Conservation (phyloP, 1,140 invertebrate species). For the Drosophila gunungcola region DNA sequence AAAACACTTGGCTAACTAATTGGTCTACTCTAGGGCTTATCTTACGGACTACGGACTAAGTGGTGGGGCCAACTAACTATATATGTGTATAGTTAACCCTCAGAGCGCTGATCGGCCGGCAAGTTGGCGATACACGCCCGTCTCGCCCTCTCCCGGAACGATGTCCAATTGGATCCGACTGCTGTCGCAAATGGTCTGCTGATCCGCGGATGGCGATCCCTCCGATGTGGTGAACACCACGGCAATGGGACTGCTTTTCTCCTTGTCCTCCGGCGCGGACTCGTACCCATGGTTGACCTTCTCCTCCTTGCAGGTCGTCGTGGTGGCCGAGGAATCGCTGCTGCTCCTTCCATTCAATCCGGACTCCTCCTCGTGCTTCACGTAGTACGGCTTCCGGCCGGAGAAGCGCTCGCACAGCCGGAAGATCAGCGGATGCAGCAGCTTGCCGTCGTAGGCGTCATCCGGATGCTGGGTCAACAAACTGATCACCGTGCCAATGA, state of each 20-base stretch:
- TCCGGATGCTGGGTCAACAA: slow-evolving; percentile 87
- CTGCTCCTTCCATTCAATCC: slow-evolving; percentile 66
- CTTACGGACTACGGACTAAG: slow-evolving; percentile 55
- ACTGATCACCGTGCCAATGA: slow-evolving; percentile 88
- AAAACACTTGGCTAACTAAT: slow-evolving; percentile 66
- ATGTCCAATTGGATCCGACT: slow-evolving; percentile 59
- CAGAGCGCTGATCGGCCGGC: slow-evolving; percentile 49
- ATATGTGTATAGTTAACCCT: slow-evolving; percentile 5
- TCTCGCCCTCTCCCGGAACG: slow-evolving; percentile 56
- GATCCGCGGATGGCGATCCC: slow-evolving; percentile 1
- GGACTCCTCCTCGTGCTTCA: slow-evolving; percentile 74
- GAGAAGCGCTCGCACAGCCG: slow-evolving; percentile 64
- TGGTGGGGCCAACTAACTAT: slow-evolving; percentile 1
- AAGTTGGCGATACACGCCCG: slow-evolving; percentile 62
- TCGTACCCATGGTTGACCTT: slow-evolving; percentile 79
- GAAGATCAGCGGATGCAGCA: slow-evolving; percentile 88
- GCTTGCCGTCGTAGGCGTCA: slow-evolving; percentile 88
- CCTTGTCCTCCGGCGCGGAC: slow-evolving; percentile 53
- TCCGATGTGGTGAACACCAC: slow-evolving; percentile 49
- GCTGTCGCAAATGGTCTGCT: slow-evolving; percentile 56
- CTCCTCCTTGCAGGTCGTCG: slow-evolving; percentile 58
- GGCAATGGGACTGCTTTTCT: slow-evolving; percentile 61
- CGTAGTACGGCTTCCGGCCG: slow-evolving; percentile 76
- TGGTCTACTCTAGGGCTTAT: slow-evolving; percentile 59
- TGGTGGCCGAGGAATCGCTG: slow-evolving; percentile 57